Evolutionary conservation across 2,797 vertebrate species (phyloP).

Genomic region (Orientallactaga sibirica): DNA sequence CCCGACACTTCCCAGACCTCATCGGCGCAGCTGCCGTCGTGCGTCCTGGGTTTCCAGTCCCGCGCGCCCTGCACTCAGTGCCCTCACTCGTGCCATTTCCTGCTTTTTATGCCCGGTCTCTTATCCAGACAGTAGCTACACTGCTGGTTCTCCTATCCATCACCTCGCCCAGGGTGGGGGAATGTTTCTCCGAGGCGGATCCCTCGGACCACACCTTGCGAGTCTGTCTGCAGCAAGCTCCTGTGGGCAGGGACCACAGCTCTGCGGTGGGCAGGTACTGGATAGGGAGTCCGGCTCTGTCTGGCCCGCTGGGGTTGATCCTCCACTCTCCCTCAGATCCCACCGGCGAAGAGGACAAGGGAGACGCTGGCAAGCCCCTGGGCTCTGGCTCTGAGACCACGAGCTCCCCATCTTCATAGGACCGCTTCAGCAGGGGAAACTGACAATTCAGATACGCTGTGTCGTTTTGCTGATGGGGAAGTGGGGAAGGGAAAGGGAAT

Average conservation of each 20-base stretch:
- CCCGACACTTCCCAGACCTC: background rate
- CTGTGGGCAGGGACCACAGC: background rate
- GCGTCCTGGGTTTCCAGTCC: background rate
- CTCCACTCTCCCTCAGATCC: background rate
- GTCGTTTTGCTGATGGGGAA: background rate
- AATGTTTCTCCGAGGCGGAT: background rate
- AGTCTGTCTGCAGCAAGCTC: background rate
- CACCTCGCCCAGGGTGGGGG: background rate
- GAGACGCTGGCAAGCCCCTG: fast-evolving
- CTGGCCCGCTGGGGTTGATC: no score
- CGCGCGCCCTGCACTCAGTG: background rate
- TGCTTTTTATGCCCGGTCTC: background rate
- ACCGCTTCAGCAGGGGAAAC: background rate
- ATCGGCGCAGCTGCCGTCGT: background rate
- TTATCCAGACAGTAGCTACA: background rate
- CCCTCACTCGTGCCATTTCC: background rate
- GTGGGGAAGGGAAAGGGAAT: background rate
- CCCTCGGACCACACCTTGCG: background rate
- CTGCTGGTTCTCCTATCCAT: background rate
- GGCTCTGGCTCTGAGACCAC: background rate
- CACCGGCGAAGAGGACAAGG: background rate
- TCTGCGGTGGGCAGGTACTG: background rate
- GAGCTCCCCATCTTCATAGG: background rate
- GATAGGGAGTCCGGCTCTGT: background rate
- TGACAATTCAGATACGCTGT: background rate